These are phyloP conservation scores for Pteronura brasiliensis DNA, from an alignment of 2,113 vertebrate species.

Conservation along the genomic window DNA sequence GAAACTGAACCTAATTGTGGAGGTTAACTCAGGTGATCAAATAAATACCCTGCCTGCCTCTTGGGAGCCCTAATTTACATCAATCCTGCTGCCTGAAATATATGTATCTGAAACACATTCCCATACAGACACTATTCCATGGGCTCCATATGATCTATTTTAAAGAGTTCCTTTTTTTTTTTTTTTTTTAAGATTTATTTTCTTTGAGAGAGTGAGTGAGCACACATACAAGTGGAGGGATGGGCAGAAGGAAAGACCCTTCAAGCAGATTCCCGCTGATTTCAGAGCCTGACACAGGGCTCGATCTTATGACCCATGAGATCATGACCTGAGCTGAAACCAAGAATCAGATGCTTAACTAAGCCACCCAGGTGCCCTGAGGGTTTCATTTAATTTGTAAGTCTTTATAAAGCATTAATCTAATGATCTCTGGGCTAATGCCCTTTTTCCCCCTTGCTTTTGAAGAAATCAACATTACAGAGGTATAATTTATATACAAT, in stretches of 20 bases:
- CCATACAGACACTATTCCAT: slow-evolving; percentile 55
- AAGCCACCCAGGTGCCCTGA: background rate
- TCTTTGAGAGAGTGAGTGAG: background rate
- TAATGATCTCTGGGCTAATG: slow-evolving; percentile 68
- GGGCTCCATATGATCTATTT: slow-evolving; percentile 67
- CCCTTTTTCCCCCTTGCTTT: background rate
- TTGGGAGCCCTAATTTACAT: background rate
- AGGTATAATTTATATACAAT: background rate
- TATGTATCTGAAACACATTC: slow-evolving; percentile 68
- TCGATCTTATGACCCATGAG: background rate
- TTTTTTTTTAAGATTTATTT: background rate
- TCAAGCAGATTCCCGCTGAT: background rate
- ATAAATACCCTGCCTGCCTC: background rate
- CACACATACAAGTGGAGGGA: too few species aligned
- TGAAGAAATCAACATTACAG: background rate
- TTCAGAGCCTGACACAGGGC: too few species aligned
- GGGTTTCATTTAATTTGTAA: slow-evolving; percentile 74
- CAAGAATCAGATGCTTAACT: background rate
- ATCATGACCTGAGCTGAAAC: background rate
- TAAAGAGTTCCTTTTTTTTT: slow-evolving; percentile 62
- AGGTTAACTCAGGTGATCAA: slow-evolving; percentile 11
- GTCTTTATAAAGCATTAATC: slow-evolving; percentile 61
- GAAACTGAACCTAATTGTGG: background rate
- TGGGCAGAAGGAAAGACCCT: background rate
- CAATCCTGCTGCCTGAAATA: slow-evolving; percentile 23